Evolutionary conservation across 2,113 vertebrate genomes (phyloP), one percentile per base, ranked within the genome.

Genomic region (Salvelinus namaycush): DNA sequence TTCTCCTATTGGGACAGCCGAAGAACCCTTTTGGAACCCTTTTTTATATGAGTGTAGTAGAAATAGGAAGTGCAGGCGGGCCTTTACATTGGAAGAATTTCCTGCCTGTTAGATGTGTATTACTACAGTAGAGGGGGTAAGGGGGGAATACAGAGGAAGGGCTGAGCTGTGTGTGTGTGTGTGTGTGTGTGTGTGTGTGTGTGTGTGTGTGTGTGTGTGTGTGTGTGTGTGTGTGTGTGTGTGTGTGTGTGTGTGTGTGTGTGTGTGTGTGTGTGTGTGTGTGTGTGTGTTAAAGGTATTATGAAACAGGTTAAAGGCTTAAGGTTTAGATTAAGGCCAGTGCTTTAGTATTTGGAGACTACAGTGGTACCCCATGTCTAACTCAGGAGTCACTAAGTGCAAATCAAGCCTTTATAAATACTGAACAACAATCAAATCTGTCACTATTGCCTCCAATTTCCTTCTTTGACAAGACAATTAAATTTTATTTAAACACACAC

Each of bases 71-170:
- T 81, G 62, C 76, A 71, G 78, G 77, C 68, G 71, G 78, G 79
- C 79, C 87, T 91, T 90, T 89, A 91, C 84, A 87, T 77, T 80
- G 79, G 76, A 89, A 88, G 89, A 91, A 91, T 91, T 94, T 94
- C 91, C 91, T 92, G 87, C 72, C 80, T 64, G 59, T 83, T 49
- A 79, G 90, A 92, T 92, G 83, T 69, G 84, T 90, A 90, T 92
- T 88, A 44, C 77, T 54, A 51, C 34, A 69, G 34, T 39, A 39
- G 34, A 39, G 34, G 7, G 34, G 34, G 54, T 5, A 14, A 39
- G 34, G 34, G 31, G 83, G 66, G 75, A 71, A 76, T 51, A 34
- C 72, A 75, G 68, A 71, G 29, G 34, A 54, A 49, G 6, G 57
- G 18, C 51, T 49, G 27, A 20, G 60, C 27, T 60, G 8, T 12